Evolutionary conservation across 2,797 vertebrate species (phyloP).

Genomic region (Echiichthys vipera): DNA sequence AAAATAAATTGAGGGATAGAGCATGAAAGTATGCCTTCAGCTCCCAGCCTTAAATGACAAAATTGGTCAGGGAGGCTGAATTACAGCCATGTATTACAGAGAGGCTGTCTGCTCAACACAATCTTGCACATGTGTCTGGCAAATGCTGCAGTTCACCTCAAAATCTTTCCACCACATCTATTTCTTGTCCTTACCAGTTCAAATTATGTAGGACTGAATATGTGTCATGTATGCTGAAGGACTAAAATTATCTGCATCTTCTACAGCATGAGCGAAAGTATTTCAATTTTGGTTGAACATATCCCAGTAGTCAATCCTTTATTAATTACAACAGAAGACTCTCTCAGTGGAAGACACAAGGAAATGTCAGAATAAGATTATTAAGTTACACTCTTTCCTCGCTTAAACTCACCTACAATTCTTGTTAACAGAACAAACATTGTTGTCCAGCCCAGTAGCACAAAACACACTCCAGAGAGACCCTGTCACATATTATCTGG

Average conservation of each 20-base stretch:
- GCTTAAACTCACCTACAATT: conserved; percentile 1
- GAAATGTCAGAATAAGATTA: conserved; percentile 50
- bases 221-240: conserved; percentile 25
- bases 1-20: conserved; percentile 67
- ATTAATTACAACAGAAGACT: conserved; percentile 50
- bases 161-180: conserved; percentile 39
- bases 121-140: conserved; percentile 51
- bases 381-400: conserved; percentile 27
- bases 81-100: conserved; percentile 55
- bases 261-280: conserved; percentile 32
- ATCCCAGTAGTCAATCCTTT: conserved; percentile 35
- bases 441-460: conserved; percentile 31
- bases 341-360: conserved; percentile 35
- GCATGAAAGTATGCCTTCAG: conserved; percentile 68
- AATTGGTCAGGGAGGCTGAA: conserved; percentile 65
- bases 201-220: conserved; percentile 35
- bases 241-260: conserved; percentile 35
- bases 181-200: conserved; percentile 28
- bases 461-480: conserved; percentile 37
- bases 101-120: conserved; percentile 44
- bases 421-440: conserved; percentile 17
- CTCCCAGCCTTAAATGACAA: conserved; percentile 61
- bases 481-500: conserved; percentile 52
- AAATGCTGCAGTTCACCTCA: conserved; percentile 43
- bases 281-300: conserved; percentile 28